Percentiles rank a stretch among this genome's conserved stretches.
Evolutionary conservation across 64 coral and sea anemone genomes (phyloP).

Genomic region (Montipora efflorescens): DNA sequence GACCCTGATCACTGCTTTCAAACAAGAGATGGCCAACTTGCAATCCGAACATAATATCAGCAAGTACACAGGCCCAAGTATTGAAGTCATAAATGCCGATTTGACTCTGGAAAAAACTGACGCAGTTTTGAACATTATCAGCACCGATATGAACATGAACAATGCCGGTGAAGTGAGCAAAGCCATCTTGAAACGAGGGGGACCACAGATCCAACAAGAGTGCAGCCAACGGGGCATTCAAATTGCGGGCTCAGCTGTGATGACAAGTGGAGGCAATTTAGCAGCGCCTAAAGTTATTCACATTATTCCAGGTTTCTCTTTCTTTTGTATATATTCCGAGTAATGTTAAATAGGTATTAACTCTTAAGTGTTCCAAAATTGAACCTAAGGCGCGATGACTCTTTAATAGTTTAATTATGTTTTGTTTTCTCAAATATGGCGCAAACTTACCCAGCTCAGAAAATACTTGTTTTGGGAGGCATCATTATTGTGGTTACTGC

Average conservation of each 20-base stretch:
- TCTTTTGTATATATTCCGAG: not conserved
- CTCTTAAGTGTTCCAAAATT: no score
- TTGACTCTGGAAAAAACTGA: conserved; percentile 70
- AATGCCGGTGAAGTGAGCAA: conserved; percentile 80
- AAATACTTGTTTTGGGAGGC: no score
- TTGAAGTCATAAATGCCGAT: conserved; percentile 65
- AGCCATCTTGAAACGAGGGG: conserved; percentile 44
- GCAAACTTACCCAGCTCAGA: no score
- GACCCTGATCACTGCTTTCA: conserved; percentile 32
- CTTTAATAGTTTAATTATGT: no score
- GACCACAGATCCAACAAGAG: conserved; percentile 64
- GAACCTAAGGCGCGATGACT: no score
- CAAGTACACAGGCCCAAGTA: not conserved
- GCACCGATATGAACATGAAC: conserved; percentile 74
- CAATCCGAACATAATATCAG: conserved; percentile 3
- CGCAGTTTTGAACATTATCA: conserved; percentile 79
- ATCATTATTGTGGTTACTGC: no score
- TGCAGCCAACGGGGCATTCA: conserved; percentile 61
- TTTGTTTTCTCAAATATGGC: no score
- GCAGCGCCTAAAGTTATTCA: conserved; percentile 9
- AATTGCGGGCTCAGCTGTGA: conserved; percentile 64
- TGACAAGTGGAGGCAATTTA: conserved; percentile 73
- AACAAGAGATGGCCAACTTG: conserved; percentile 45
- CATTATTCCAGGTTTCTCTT: conserved; percentile 45
- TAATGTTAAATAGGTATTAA: no score